Evolutionary conservation across 2,888 invertebrate genomes (phyloP).

Genomic region (Schrankia costaestrigalis): DNA sequence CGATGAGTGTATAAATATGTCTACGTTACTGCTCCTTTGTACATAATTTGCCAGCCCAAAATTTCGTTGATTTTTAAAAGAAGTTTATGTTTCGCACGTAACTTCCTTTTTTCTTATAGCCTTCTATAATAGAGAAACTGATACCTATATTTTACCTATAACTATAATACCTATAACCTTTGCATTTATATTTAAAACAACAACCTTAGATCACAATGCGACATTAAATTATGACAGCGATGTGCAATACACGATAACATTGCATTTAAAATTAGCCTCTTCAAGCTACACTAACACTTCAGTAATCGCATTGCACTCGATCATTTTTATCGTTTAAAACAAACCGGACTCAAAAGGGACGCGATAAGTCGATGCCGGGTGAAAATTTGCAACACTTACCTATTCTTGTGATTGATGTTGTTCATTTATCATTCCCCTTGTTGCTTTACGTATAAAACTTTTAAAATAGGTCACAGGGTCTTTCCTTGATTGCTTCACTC

Average conservation of each 20-base stretch:
- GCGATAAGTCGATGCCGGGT: conserved; percentile 55
- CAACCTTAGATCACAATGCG: too few species aligned
- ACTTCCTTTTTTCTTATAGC: too few species aligned
- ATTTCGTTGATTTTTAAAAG: too few species aligned
- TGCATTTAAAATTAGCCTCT: conserved; percentile 14
- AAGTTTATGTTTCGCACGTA: too few species aligned
- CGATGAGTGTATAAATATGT: too few species aligned
- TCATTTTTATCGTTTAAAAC: conserved; percentile 52
- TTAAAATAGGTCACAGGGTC: conserved; percentile 79
- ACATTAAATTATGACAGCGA: background rate
- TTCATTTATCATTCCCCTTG: conserved; percentile 78
- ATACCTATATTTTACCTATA: too few species aligned
- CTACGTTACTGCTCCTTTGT: too few species aligned
- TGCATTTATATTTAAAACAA: too few species aligned
- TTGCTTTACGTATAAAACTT: conserved; percentile 66
- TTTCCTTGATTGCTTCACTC: conserved; percentile 62
- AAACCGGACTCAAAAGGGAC: conserved; percentile 51
- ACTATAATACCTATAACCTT: too few species aligned
- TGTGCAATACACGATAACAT: background rate
- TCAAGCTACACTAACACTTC: conserved; percentile 12
- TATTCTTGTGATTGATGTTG: conserved; percentile 76
- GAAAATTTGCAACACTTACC: conserved; percentile 78
- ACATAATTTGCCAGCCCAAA: too few species aligned
- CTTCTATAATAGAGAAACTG: too few species aligned
- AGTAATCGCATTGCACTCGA: conserved; percentile 30